Percentiles rank a stretch among this genome's conserved stretches.
phyloP scores from a whole-genome alignment of 2,113 vertebrate genomes.

The Ageneiosus marmoratus region DNA sequence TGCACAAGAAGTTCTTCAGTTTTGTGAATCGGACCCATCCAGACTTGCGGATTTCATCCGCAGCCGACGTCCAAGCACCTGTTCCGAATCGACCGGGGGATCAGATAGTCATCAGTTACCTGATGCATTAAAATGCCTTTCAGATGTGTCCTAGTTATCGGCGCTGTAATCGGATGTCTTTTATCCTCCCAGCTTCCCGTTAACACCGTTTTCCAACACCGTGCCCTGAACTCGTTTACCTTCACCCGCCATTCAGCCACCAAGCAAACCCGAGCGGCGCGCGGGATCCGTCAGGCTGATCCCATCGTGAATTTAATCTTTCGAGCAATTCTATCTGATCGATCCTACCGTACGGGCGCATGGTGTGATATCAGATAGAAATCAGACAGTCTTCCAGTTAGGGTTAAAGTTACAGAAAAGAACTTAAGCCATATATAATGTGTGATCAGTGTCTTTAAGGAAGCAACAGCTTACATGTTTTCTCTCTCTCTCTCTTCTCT shows the following conservation, averaged over 20 bases:
- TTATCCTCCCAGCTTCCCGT: conserved; percentile 5
- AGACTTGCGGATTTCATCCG: neutral
- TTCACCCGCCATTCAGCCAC: neutral
- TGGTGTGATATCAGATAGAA: conserved; percentile 13
- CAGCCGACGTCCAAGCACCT: conserved; percentile 4
- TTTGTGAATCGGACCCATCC: neutral
- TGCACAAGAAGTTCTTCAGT: neutral
- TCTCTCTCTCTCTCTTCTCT: neutral
- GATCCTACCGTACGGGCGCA: neutral
- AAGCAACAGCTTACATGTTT: conserved; percentile 10
- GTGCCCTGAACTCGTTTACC: neutral
- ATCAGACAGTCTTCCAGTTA: neutral
- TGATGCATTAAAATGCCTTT: neutral
- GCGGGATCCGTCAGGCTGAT: neutral
- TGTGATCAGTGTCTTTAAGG: conserved; percentile 11
- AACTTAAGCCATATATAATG: conserved; percentile 29
- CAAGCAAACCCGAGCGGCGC: neutral
- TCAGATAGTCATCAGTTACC: conserved; percentile 27
- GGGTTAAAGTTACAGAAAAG: conserved; percentile 19
- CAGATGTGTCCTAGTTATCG: neutral
- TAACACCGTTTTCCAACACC: neutral
- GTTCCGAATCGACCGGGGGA: neutral
- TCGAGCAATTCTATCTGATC: conserved; percentile 15
- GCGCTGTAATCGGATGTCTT: conserved; percentile 18
- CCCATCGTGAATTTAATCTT: neutral